phyloP scores from a whole-genome alignment of 2,888 invertebrate species.

The Nesidiocoris tenuis region DNA sequence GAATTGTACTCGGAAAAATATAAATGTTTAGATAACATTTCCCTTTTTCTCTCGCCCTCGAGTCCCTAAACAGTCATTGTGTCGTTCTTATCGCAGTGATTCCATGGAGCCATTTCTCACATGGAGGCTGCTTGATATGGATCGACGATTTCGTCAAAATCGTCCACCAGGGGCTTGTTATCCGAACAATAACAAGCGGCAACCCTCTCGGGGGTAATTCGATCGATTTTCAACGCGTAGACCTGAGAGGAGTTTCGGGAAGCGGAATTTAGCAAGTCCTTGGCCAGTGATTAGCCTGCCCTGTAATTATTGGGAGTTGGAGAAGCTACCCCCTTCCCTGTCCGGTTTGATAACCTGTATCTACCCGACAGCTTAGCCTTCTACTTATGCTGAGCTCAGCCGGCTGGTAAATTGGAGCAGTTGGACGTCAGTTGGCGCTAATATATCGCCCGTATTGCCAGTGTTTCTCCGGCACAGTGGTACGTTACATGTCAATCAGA shows the following conservation, averaged over 20 bases:
- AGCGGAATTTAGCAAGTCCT: slow-evolving; percentile 1
- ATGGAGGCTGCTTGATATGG: neutral
- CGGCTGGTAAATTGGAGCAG: neutral
- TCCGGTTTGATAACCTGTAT: slow-evolving; percentile 1
- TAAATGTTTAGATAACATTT: no score
- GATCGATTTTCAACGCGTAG: neutral
- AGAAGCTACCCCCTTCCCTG: neutral
- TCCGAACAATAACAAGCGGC: neutral
- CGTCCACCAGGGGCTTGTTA: neutral
- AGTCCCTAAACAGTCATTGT: no score
- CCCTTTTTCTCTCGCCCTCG: no score
- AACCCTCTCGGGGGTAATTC: neutral
- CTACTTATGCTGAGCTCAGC: neutral
- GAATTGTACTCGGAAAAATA: no score
- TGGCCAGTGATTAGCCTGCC: slow-evolving; percentile 12
- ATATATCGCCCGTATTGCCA: no score
- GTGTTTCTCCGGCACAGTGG: no score
- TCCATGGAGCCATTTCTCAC: neutral
- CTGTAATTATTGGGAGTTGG: slow-evolving; percentile 7
- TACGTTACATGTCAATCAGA: no score
- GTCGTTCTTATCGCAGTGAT: neutral
- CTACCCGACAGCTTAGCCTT: neutral
- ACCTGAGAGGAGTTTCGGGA: slow-evolving; percentile 1
- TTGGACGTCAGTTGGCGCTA: no score
- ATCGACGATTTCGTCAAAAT: neutral